Evolutionary conservation across 2,113 vertebrate genomes (phyloP).

Genomic region (Motacilla tschutschensis): DNA sequence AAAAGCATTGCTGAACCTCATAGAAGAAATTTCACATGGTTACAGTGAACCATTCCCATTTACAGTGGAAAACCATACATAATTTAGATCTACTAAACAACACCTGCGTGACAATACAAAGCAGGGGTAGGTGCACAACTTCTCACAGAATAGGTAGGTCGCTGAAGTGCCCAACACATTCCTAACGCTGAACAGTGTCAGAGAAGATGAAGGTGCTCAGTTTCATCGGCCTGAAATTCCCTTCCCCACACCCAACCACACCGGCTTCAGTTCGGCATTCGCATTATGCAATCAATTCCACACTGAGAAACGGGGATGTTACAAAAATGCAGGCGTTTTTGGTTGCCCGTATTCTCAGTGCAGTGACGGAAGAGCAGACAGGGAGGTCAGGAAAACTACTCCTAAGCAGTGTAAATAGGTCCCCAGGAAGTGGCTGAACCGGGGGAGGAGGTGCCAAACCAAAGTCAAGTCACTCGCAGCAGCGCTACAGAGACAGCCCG

Average conservation of each 20-base stretch:
- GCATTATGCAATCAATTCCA: neutral
- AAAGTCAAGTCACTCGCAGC: neutral
- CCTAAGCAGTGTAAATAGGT: neutral
- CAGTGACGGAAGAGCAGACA: neutral
- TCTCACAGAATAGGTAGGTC: neutral
- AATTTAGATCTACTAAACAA: neutral
- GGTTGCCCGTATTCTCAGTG: neutral
- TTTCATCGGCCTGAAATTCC: neutral
- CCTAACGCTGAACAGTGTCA: neutral
- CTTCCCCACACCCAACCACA: neutral
- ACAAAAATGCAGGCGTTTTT: neutral
- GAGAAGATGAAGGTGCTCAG: neutral
- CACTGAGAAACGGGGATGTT: neutral
- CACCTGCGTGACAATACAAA: neutral
- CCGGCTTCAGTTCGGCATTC: neutral
- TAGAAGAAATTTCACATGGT: neutral
- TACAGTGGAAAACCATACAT: neutral
- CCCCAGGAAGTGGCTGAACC: neutral
- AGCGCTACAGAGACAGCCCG: rapidly evolving
- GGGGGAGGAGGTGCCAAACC: neutral
- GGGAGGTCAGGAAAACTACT: neutral
- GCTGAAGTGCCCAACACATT: neutral
- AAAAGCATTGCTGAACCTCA: neutral
- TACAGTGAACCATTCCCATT: neutral
- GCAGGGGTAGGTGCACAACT: neutral